Conservation (phyloP, 2,113 vertebrate genomes). For the Gracilinanus agilis region DNA sequence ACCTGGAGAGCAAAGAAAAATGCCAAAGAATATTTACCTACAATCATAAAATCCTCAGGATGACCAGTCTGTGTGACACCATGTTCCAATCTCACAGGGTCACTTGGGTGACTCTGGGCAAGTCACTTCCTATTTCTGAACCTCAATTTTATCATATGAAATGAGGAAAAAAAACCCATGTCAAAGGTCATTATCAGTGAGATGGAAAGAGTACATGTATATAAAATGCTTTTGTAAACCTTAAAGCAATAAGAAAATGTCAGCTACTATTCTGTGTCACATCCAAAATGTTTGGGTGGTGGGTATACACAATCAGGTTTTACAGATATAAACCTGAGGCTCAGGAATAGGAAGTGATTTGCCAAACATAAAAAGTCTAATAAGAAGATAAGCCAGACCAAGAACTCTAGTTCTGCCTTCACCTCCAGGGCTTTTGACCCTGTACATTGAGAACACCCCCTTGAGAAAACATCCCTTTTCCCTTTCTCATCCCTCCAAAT, state of each 20-base stretch:
- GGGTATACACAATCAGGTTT: background rate
- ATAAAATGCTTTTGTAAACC: background rate
- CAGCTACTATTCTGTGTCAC: background rate
- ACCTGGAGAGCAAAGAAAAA: conserved; percentile 80
- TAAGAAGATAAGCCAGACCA: background rate
- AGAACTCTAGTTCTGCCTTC: background rate
- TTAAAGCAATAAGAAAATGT: background rate
- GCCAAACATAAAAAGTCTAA: background rate
- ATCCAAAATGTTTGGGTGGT: background rate
- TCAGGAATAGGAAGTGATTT: background rate
- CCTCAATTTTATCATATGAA: background rate
- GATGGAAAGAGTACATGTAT: background rate
- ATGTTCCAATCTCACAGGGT: background rate
- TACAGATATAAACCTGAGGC: background rate
- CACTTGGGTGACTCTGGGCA: background rate
- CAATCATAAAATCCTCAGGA: conserved; percentile 17
- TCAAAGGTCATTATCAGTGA: background rate
- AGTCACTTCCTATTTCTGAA: background rate
- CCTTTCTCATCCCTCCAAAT: background rate
- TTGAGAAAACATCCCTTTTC: background rate
- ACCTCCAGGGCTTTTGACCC: background rate
- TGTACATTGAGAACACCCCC: background rate
- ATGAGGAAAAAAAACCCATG: background rate
- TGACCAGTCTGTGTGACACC: background rate
- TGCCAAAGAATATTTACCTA: background rate